A percentile compares a stretch with the other conserved stretches of the same genome.
phyloP scores from a whole-genome alignment of 2,113 vertebrate species.

The Caretta caretta region DNA sequence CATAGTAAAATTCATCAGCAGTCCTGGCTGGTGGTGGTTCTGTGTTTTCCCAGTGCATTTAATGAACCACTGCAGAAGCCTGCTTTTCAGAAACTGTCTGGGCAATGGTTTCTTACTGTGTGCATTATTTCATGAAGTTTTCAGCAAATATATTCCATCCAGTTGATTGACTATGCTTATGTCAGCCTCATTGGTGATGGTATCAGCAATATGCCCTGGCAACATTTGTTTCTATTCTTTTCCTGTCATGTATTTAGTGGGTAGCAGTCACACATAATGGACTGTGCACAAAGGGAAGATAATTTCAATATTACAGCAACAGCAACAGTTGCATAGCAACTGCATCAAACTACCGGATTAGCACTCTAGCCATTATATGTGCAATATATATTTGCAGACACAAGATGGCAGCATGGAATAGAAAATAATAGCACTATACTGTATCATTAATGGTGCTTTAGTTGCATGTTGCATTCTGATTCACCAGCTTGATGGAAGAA shows the following conservation, averaged over 20 bases:
- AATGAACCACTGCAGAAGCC: not conserved
- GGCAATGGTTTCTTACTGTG: not conserved
- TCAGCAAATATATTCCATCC: not conserved
- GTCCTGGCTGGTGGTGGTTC: not conserved
- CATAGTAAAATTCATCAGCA: not conserved
- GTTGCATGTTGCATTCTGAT: no score
- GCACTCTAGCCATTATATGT: not conserved
- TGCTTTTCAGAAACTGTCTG: not conserved
- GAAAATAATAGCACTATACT: not conserved
- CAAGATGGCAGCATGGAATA: slow-evolving; percentile 78
- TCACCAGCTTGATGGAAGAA: not conserved
- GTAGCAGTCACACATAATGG: not conserved
- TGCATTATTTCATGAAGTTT: not conserved
- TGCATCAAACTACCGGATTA: accelerated
- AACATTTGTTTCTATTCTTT: not conserved
- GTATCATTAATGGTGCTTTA: accelerated
- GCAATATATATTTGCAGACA: slow-evolving; percentile 20
- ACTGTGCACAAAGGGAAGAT: not conserved
- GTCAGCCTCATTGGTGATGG: not conserved
- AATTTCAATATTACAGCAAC: not conserved
- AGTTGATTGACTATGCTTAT: accelerated
- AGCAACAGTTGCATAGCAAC: not conserved
- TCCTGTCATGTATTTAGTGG: not conserved
- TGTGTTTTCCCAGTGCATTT: not conserved
- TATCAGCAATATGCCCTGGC: not conserved